These are phyloP conservation scores for Eciton burchellii DNA, from an alignment of 1,140 invertebrate species.

Conservation along the genomic window DNA sequence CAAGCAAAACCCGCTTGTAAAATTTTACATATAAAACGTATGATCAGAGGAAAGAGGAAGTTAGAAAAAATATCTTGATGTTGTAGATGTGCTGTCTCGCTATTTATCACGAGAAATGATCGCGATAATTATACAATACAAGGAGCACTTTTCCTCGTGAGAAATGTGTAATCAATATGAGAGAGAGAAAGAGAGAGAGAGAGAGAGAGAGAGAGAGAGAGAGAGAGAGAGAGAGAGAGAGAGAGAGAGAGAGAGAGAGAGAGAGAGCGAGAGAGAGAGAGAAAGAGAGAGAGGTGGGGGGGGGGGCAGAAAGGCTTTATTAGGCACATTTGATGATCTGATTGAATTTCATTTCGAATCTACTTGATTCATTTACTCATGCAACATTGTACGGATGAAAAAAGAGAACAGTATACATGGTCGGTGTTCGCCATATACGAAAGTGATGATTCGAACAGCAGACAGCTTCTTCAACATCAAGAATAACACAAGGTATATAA, in stretches of 20 bases:
- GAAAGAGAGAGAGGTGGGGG: too few species aligned
- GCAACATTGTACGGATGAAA: neutral
- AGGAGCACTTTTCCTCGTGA: slow-evolving; percentile 22
- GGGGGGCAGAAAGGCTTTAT: too few species aligned
- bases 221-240: too few species aligned
- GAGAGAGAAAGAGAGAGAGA: too few species aligned
- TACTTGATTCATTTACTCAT: neutral
- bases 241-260: too few species aligned
- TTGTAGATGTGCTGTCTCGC: slow-evolving; percentile 38
- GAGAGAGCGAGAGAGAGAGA: too few species aligned
- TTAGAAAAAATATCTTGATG: slow-evolving; percentile 58
- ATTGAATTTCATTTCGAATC: slow-evolving; percentile 17
- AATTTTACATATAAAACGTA: slow-evolving; percentile 50
- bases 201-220: too few species aligned
- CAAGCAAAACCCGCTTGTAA: slow-evolving; percentile 60
- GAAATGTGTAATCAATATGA: slow-evolving; percentile 17
- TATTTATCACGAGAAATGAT: slow-evolving; percentile 2
- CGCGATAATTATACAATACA: slow-evolving; percentile 29
- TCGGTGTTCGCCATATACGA: neutral
- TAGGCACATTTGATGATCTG: slow-evolving; percentile 66
- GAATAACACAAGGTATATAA: slow-evolving; percentile 49
- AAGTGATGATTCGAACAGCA: slow-evolving; percentile 25
- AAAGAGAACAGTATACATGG: neutral
- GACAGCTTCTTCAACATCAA: slow-evolving; percentile 41
- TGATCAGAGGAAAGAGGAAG: slow-evolving; percentile 41